Base-by-base conservation (phyloP, 2,797 vertebrate genomes). In the Sebastes cheni region DNA sequence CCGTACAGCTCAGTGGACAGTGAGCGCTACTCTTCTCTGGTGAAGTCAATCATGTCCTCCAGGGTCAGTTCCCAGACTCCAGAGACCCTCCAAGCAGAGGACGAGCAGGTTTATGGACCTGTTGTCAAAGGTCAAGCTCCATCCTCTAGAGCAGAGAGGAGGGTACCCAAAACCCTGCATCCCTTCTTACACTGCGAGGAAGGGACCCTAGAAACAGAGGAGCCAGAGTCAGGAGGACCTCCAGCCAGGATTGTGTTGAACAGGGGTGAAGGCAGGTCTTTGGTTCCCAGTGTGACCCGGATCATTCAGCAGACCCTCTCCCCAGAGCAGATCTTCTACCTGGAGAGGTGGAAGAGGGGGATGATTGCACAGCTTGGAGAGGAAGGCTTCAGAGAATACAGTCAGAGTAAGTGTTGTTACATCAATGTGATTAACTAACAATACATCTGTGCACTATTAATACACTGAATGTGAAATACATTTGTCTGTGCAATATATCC, bases 251-350 rank as follows among this genome's bases (percentile, higher is more conserved):
- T 98, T 6, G 7, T 27, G 11, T 91, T 97, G 11, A 86, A 92
- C 46, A 85, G 91, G 68, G 80, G 58, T 14, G 46, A 81, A 2
- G 72, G 55, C 9, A 94, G 92, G n/a, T 92, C 86, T 59, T 50
- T 0, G 0, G 61, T 93, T 2, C 96, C 97, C 2, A 99, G 98
- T n/a, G 98, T 99, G 75, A 99, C 98, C 6, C 94, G 91, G n/a
- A 87, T 99, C 54, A 96, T 99, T 25, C 97, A 99, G 34, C 93
- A 97, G 88, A 99, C 98, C 0, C 95, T 99, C 82, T 96, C 98
- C 11, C 86, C 93, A 0, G 95, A 97, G 72, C 98, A 99, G 89
- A 74, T 90, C 23, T 97, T 97, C 88, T 97, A 94, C 83, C 91
- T 99, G 87, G 97, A 99, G 82, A 97, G 96, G 20, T 99, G 98